Evolutionary conservation across 2,888 invertebrate genomes (phyloP).

Genomic region (Bunonema sp.): DNA sequence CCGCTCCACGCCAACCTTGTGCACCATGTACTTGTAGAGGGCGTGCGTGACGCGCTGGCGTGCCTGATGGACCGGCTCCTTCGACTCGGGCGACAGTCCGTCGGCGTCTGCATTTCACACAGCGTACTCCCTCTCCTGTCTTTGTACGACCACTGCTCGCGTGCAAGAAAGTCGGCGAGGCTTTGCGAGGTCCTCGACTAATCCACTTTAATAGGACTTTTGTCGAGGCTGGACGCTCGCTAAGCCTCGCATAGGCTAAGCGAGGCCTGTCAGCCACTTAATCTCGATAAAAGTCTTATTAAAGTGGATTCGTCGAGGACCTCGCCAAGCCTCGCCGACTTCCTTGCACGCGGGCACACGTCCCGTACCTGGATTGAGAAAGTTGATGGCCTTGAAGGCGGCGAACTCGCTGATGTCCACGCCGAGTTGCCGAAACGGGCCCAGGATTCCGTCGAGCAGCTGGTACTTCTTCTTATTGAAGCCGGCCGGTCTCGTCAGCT

Average conservation of each 20-base stretch:
- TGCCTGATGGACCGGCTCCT: conserved; percentile 20
- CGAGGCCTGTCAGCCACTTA: too few species aligned
- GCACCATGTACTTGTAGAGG: conserved; percentile 20
- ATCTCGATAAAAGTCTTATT: too few species aligned
- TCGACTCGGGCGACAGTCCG: conserved; percentile 24
- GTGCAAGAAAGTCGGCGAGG: too few species aligned
- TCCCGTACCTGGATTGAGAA: conserved; percentile 36
- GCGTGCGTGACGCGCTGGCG: conserved; percentile 34
- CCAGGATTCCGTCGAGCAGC: conserved; percentile 38
- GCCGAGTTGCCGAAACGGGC: conserved; percentile 30
- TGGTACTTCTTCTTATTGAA: conserved; percentile 29
- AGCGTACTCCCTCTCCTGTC: too few species aligned
- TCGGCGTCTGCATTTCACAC: conserved; percentile 42
- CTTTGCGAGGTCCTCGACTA: too few species aligned
- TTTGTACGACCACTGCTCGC: too few species aligned
- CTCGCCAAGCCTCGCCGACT: too few species aligned
- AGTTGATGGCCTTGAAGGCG: conserved; percentile 41
- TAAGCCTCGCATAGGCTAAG: too few species aligned
- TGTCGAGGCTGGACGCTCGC: too few species aligned
- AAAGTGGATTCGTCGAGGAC: too few species aligned
- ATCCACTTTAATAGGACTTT: too few species aligned
- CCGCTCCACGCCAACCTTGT: not conserved
- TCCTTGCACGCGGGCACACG: not conserved
- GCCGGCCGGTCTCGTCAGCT: conserved; percentile 21
- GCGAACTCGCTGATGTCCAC: conserved; percentile 39